These are phyloP conservation scores for Agonopterix subpropinquella DNA, from an alignment of 2,888 invertebrate species.

Conservation along the genomic window DNA sequence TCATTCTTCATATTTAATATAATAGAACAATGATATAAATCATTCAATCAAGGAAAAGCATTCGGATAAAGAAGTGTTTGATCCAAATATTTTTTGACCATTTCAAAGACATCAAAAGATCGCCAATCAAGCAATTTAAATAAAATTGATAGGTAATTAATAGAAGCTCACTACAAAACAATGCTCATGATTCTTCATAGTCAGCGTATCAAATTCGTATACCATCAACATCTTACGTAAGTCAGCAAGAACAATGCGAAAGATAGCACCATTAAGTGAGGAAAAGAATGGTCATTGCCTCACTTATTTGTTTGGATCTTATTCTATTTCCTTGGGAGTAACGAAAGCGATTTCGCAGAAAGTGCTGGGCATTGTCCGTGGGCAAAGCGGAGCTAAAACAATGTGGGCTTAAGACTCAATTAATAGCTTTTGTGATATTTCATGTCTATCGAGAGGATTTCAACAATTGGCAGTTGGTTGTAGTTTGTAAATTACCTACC, in stretches of 20 bases:
- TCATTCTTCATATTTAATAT: too few relatives aligned
- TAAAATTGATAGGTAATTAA: neutral
- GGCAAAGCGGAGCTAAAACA: constrained; percentile 20
- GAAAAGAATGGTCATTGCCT: constrained; percentile 66
- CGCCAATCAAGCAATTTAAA: neutral
- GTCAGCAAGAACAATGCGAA: constrained; percentile 55
- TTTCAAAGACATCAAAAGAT: too few relatives aligned
- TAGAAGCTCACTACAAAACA: constrained; percentile 12
- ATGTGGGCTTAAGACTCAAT: constrained; percentile 18
- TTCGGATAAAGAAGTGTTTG: too few relatives aligned
- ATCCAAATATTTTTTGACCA: too few relatives aligned
- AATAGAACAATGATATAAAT: too few relatives aligned
- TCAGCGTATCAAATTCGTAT: constrained; percentile 24
- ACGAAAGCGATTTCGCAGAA: constrained; percentile 48
- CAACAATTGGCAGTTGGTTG: too few relatives aligned
- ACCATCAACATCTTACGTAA: constrained; percentile 67
- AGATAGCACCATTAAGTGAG: constrained; percentile 60
- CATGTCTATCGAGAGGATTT: neutral
- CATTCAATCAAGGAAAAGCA: too few relatives aligned
- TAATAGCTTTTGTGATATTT: constrained; percentile 25
- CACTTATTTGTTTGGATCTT: constrained; percentile 55
- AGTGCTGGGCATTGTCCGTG: constrained; percentile 41
- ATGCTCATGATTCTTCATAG: constrained; percentile 46
- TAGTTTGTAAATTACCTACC: too few relatives aligned
- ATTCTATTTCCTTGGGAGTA: constrained; percentile 50